Conservation (phyloP, 2,113 vertebrate species). For the Carlito syrichta region DNA sequence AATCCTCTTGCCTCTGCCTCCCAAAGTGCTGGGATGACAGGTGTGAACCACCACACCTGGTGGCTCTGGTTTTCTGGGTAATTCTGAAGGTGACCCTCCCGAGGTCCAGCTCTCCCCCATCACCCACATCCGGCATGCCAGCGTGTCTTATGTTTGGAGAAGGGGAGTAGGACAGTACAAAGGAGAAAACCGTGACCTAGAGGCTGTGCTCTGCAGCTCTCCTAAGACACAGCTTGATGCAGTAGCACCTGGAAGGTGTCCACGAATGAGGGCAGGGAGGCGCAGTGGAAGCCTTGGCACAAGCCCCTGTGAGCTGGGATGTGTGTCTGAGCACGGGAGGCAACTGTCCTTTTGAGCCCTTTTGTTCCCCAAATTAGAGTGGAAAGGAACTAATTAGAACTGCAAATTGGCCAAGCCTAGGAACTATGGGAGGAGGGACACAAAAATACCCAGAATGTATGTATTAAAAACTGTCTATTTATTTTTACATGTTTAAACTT, state of each 20-base stretch:
- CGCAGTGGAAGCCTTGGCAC: not conserved
- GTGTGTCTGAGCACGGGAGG: not conserved
- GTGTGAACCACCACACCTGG: too few species aligned
- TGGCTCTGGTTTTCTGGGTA: not conserved
- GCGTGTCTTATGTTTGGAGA: not conserved
- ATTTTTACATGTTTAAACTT: too few species aligned
- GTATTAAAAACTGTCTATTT: too few species aligned
- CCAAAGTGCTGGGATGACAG: too few species aligned
- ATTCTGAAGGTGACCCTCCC: not conserved
- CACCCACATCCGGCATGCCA: not conserved
- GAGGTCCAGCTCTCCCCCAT: not conserved
- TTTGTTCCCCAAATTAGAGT: not conserved
- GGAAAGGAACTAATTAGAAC: not conserved
- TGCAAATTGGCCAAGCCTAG: not conserved
- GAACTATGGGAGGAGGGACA: accelerated
- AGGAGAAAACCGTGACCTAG: not conserved
- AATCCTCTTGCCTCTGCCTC: too few species aligned
- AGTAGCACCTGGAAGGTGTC: not conserved
- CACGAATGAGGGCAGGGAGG: not conserved
- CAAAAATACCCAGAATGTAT: too few species aligned
- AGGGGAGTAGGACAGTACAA: not conserved
- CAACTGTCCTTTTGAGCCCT: not conserved
- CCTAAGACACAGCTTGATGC: not conserved
- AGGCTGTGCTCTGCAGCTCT: not conserved
- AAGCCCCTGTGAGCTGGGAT: not conserved